A percentile compares a stretch with the other conserved stretches of the same genome.
phyloP scores from a whole-genome alignment of 2,888 invertebrate genomes.

The Cheilosia vernalis region DNA sequence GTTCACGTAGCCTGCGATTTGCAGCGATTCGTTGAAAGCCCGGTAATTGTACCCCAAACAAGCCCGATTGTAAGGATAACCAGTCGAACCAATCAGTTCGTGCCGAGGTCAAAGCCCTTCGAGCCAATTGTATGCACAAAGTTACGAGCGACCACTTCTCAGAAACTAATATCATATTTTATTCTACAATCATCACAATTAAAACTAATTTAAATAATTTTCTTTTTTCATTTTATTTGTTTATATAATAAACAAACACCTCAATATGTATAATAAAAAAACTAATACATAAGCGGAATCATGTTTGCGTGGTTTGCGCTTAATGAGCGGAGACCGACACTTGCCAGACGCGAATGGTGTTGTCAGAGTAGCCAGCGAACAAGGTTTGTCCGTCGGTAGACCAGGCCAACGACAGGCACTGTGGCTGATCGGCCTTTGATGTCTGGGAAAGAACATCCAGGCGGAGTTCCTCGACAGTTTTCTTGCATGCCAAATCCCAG shows the following conservation, averaged over 20 bases:
- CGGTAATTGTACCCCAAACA: too few relatives aligned
- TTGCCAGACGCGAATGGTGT: conserved; percentile 99
- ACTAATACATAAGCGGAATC: conserved; percentile 13
- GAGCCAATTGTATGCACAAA: not conserved
- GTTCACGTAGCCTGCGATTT: too few relatives aligned
- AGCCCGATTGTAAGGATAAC: too few relatives aligned
- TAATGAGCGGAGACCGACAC: conserved; percentile 94
- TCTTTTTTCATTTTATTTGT: conserved; percentile 78
- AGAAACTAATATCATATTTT: conserved; percentile 12
- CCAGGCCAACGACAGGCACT: conserved; percentile 99
- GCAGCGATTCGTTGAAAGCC: too few relatives aligned
- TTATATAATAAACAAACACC: conserved; percentile 80
- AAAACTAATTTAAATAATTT: conserved; percentile 65
- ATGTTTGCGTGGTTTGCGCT: not conserved
- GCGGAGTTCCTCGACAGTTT: conserved; percentile 98
- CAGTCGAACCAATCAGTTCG: not conserved
- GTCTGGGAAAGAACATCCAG: conserved; percentile 94
- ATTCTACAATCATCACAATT: conserved; percentile 39
- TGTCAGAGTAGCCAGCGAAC: conserved; percentile 99
- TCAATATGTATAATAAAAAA: conserved; percentile 70
- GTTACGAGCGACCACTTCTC: conserved; percentile 14
- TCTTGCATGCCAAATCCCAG: conserved; percentile 99
- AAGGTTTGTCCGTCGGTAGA: conserved; percentile 99
- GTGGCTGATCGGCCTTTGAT: conserved; percentile 95
- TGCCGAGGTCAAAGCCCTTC: not conserved